Conservation (phyloP, 2,888 invertebrate genomes). For the Ernsta delagoae region DNA sequence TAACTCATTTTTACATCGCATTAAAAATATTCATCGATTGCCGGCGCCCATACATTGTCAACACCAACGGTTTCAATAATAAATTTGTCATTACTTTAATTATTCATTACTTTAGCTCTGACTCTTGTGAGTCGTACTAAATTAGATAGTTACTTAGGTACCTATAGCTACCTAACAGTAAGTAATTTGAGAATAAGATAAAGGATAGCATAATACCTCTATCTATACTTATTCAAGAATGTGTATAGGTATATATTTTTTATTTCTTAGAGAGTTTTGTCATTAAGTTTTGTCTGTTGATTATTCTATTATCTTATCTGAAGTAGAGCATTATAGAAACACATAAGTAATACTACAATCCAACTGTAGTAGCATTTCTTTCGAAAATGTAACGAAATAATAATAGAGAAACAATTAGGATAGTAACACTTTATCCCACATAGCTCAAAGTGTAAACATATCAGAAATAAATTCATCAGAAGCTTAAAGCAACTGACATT, state of each 20-base stretch:
- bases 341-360: too few relatives aligned
- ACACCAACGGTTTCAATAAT: constrained; percentile 1
- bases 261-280: too few relatives aligned
- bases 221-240: too few relatives aligned
- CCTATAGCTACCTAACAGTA: too few relatives aligned
- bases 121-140: not conserved
- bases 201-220: too few relatives aligned
- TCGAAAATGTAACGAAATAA: not conserved
- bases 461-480: constrained; percentile 36
- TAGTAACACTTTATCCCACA: not conserved
- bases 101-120: not conserved
- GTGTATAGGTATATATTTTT: too few relatives aligned
- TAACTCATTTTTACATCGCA: constrained; percentile 40
- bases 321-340: too few relatives aligned
- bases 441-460: constrained; percentile 6
- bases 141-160: too few relatives aligned
- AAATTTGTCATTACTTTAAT: constrained; percentile 6
- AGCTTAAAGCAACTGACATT: constrained; percentile 36
- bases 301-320: too few relatives aligned
- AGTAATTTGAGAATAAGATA: too few relatives aligned
- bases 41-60: constrained; percentile 14
- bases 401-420: not conserved
- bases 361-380: not conserved
- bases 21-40: constrained; percentile 25
- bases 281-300: too few relatives aligned